Evolutionary conservation across 1,140 invertebrate genomes (phyloP).

Genomic region (Drosophila tsacasi): DNA sequence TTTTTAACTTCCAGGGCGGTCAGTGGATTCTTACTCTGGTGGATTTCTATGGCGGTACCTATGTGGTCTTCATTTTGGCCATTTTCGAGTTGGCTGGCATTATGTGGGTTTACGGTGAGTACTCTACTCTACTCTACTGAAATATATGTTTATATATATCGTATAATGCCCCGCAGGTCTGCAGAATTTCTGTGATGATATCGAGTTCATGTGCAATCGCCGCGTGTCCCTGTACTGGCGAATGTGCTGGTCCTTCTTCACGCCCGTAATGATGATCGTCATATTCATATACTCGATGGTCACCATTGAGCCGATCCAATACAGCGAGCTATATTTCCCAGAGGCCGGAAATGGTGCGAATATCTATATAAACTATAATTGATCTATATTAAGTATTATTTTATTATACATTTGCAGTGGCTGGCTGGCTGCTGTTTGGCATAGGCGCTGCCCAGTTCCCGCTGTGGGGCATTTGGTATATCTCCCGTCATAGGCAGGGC

Average conservation of each 20-base stretch:
- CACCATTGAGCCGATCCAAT: constrained; percentile 86
- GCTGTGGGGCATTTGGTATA: constrained; percentile 85
- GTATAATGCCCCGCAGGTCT: constrained; percentile 85
- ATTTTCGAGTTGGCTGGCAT: constrained; percentile 90
- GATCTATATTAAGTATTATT: neutral
- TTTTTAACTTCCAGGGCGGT: constrained; percentile 89
- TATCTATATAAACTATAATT: too few species aligned
- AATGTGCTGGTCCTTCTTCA: constrained; percentile 92
- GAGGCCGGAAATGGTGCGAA: constrained; percentile 80
- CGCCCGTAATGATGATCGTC: constrained; percentile 89
- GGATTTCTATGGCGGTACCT: constrained; percentile 93
- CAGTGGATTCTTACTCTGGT: constrained; percentile 94
- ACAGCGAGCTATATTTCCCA: constrained; percentile 86
- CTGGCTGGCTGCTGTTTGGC: constrained; percentile 86
- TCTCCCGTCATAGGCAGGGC: constrained; percentile 42
- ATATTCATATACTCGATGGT: constrained; percentile 89
- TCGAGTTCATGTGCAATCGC: constrained; percentile 92
- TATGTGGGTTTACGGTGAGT: constrained; percentile 92
- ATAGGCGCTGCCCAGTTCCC: constrained; percentile 86
- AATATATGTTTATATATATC: too few species aligned
- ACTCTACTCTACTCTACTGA: neutral
- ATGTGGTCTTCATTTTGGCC: constrained; percentile 91
- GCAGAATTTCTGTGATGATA: constrained; percentile 90
- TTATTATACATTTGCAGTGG: constrained; percentile 42
- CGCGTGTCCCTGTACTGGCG: constrained; percentile 91